Evolutionary conservation across 1,140 invertebrate genomes (phyloP).

Genomic region (Leptopilina boulardi): DNA sequence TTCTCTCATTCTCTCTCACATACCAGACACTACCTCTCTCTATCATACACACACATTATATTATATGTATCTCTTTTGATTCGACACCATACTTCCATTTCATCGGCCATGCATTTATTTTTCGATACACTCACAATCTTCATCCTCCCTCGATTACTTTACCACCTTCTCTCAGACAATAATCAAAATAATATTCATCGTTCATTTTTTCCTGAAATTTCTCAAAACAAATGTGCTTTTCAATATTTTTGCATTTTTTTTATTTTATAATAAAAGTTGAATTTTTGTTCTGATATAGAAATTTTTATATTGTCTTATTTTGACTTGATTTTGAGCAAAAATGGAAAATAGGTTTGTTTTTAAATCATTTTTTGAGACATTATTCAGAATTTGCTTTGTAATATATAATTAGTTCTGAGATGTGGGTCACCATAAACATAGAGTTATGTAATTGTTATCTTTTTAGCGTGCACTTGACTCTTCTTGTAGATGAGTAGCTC

Average conservation of each 20-base stretch:
- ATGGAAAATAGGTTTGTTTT: not conserved
- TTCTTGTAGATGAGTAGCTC: not conserved
- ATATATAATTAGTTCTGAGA: slow-evolving; percentile 50
- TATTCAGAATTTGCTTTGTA: not conserved
- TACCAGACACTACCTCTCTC: slow-evolving; percentile 40
- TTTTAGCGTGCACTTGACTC: slow-evolving; percentile 40
- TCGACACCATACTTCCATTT: slow-evolving; percentile 32
- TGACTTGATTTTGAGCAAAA: not conserved
- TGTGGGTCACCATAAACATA: slow-evolving; percentile 67
- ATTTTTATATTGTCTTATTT: not conserved
- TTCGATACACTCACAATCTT: not conserved
- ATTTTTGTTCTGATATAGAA: not conserved
- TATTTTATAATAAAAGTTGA: not conserved
- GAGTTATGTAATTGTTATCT: slow-evolving; percentile 65
- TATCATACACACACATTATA: slow-evolving; percentile 2
- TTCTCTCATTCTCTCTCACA: slow-evolving; percentile 41
- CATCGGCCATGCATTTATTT: slow-evolving; percentile 29
- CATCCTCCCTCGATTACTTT: not conserved
- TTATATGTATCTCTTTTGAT: slow-evolving; percentile 16
- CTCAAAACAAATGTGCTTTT: not conserved
- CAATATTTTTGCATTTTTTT: not conserved
- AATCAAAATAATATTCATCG: slow-evolving; percentile 17
- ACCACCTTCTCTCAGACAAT: not conserved
- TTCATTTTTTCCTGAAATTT: not conserved
- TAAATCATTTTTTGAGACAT: not conserved